Evolutionary conservation across 2,113 vertebrate species (phyloP), one percentile per base, ranked within the genome.

Genomic region (Austrofundulus limnaeus): DNA sequence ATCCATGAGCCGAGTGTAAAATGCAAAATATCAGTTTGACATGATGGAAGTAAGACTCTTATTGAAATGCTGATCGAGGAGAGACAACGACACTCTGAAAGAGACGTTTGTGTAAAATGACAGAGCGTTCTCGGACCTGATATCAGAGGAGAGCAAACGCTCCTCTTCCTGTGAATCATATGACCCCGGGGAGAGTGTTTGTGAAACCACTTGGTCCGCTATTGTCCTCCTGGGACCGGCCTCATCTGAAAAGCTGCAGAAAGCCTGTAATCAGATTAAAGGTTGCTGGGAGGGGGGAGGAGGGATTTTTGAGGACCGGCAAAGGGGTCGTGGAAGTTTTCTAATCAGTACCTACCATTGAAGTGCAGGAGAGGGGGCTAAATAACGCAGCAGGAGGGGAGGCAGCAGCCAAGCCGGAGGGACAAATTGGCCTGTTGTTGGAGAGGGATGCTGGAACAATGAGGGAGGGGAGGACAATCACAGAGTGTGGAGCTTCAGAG

Each of bases 181-280:
- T 79, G 85, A 91, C 89, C 89, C 83, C 78, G 74, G 75, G 69
- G 83, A 88, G 88, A 77, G 81, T 87, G 87, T 89, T 91, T 80
- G 61, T 91, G 86, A 93, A 92, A 87, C 90, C 90, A 90, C 90
- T 92, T 91, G 90, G 77, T 85, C 88, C 78, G 59, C 90, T 76
- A 91, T 93, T 93, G 91, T 93, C 83, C 89, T 82, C 70, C 72
- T 74, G 80, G 85, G 86, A 86, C 87, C 74, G 70, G 86, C 78
- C 88, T 87, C 80, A 77, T 85, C 85, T 93, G 86, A 90, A 94
- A 93, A 93, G 91, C 71, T 92, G 91, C 92, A 91, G 92, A 96
- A 92, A 91, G 89, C 94, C 92, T 95, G 93, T 98, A 97, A 98
- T 98, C 95, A 98, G 95, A 99, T 99, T 98, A 98, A 96, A 94